Percentiles rank a stretch among this genome's conserved stretches.
phyloP scores from a whole-genome alignment of 2,888 invertebrate genomes.

The Trachelus stipa region DNA sequence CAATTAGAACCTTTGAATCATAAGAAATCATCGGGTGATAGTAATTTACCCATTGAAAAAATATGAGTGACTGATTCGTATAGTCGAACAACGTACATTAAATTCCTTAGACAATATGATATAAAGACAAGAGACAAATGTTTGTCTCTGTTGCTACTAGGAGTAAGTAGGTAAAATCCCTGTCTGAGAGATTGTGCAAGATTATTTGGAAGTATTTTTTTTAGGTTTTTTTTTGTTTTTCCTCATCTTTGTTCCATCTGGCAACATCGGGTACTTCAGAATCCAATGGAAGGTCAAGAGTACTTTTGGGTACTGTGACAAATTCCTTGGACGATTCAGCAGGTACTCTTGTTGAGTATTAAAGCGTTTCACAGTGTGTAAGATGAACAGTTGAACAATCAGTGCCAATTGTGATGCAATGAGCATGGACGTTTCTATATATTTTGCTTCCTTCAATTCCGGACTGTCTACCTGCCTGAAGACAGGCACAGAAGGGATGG shows the following conservation, averaged over 20 bases:
- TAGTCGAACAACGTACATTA: neutral
- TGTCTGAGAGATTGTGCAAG: neutral
- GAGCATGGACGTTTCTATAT: neutral
- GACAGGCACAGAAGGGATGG: neutral
- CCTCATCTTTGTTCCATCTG: neutral
- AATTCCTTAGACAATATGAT: neutral
- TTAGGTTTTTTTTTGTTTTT: neutral
- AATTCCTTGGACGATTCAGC: neutral
- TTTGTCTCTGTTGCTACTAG: neutral
- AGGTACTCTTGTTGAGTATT: neutral
- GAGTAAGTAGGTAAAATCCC: slow-evolving; percentile 12
- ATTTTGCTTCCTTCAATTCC: neutral
- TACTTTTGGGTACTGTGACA: neutral
- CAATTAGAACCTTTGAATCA: neutral
- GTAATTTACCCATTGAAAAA: neutral
- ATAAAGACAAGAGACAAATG: neutral
- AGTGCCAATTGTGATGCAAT: neutral
- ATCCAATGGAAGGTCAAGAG: neutral
- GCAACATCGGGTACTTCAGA: neutral
- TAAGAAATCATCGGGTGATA: neutral
- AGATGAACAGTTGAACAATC: neutral
- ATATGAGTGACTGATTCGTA: neutral
- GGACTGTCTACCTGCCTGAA: neutral
- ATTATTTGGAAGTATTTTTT: neutral
- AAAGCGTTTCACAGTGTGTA: neutral